A percentile compares a stretch with the other conserved stretches of the same genome.
These are phyloP conservation scores for Drosophila paramelanica DNA, from an alignment of 2,888 invertebrate species.

Conservation along the genomic window DNA sequence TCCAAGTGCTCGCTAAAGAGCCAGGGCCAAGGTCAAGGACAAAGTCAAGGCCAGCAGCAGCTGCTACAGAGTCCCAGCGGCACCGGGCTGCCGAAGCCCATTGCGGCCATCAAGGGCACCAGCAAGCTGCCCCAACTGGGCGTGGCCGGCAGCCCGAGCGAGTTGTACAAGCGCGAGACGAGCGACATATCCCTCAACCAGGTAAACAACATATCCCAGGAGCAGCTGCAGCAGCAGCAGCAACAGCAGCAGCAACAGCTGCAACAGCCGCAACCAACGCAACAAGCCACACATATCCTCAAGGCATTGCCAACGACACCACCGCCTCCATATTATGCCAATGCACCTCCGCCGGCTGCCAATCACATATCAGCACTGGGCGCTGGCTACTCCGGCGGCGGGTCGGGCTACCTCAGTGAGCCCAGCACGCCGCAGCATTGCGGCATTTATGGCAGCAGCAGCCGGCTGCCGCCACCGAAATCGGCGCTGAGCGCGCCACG, in stretches of 20 bases:
- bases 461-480: constrained; percentile 77
- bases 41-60: constrained; percentile 47
- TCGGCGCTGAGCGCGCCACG: constrained; percentile 84
- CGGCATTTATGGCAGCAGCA: constrained; percentile 65
- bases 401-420: constrained; percentile 68
- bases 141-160: constrained; percentile 43
- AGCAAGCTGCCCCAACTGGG: constrained; percentile 89
- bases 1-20: constrained; percentile 82
- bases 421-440: constrained; percentile 67
- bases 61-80: constrained; percentile 81
- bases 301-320: constrained; percentile 59
- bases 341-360: constrained; percentile 40
- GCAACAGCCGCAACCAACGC: constrained; percentile 25
- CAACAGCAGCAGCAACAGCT: constrained; percentile 31
- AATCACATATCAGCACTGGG: constrained; percentile 43
- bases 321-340: constrained; percentile 55
- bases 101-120: constrained; percentile 95
- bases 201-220: constrained; percentile 73
- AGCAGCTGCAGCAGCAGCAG: constrained; percentile 31
- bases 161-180: constrained; percentile 85
- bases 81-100: constrained; percentile 94
- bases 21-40: constrained; percentile 41
- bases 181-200: constrained; percentile 84
- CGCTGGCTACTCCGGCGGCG: constrained; percentile 17
- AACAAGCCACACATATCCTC: constrained; percentile 68